Base-by-base conservation (phyloP, 2,888 invertebrate species). In the Sphaeridia pumilis region DNA sequence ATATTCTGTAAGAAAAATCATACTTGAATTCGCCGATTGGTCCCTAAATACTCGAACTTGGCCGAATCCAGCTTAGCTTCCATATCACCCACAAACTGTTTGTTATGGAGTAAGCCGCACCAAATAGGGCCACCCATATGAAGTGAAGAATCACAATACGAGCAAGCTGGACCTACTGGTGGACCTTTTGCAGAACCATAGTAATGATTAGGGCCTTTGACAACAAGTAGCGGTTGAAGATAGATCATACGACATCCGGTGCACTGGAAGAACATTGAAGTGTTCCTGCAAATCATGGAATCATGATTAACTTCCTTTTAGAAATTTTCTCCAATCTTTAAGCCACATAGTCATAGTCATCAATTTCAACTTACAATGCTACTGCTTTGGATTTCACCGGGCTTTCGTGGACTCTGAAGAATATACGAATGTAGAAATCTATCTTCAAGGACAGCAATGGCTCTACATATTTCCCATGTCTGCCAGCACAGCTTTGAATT, bases 371-470 rank as follows among this genome's bases (percentile, higher is more conserved):
- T 68, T 67, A 86, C 85, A 82, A 84, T 46, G 84, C 83, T 43
- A 84, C 84, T 66, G 80, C 78, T 74, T 98, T 97, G 67, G 92
- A 94, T 64, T 82, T 81, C 38, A 79, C 74, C 48, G 87, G 85
- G 34, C 93, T 84, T 0, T 82, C 79, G 65, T 77, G 81, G 0
- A 99, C 75, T 66, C 81, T 79, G 1, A 98, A 88, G 70, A 97
- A 94, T 7, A 97, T 83, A 55, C 98, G 75, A 35, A 97, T 81
- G 70, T 98, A 98, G 74, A 98, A 99, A 71, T 99, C 98, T 0
- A 85, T 88, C 22, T 93, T 93, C 59, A 98, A 71, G 25, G 89
- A 89, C 2, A 98, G 69, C 41, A 97, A 68, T 0, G 98, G 98
- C 38, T 82, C 82, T 63, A 94, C 93, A 70, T 90, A 93, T 58